Evolutionary conservation across 2,113 vertebrate genomes (phyloP), one percentile per base, ranked within the genome.

Genomic region (Pollimyrus isidori): DNA sequence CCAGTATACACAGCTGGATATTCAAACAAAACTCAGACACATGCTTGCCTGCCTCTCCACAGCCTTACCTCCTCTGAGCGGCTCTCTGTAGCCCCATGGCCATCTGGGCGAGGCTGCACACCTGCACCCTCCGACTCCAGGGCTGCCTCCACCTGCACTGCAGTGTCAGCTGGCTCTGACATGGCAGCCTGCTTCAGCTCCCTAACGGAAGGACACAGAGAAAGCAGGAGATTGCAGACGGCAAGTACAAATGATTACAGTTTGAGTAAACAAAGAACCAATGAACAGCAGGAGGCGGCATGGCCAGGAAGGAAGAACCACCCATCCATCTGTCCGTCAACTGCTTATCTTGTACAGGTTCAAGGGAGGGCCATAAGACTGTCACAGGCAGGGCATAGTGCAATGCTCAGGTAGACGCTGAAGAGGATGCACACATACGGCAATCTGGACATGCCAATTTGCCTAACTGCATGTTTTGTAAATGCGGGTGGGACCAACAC

Each of bases 11-110:
- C 39, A 84, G 85, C 76, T 73, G 53, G 48, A 88, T 88, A 88
- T 89, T 76, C 69, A 50, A 13, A 17, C 65, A 6, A 42, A 69
- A 4, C 19, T n/a, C 82, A 49, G 39, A 42, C 58, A 65, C 82
- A 87, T 53, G 85, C 85, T 19, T 56, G 50, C 46, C 80, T 89
- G 84, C 80, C 91, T 89, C 91, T 90, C 90, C 86, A 89, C 87
- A 90, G 90, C 92, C 95, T 95, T 96, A 96, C 96, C 96, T 96
- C 95, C 93, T 96, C 96, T 91, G 93, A 91, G 23, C 91, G 93
- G 11, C 91, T 92, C 90, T 95, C 94, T 4, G 94, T 92, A 46
- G 88, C 30, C 45, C 42, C 19, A 89, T 94, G 93, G 23, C 93
- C 93, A 89, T 93, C 93, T 1, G 94, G 91, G 23, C 92, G 93